A percentile compares a stretch with the other conserved stretches of the same genome.
Evolutionary conservation across 2,797 vertebrate species (phyloP).

Genomic region (Eurystomus glaucurus): DNA sequence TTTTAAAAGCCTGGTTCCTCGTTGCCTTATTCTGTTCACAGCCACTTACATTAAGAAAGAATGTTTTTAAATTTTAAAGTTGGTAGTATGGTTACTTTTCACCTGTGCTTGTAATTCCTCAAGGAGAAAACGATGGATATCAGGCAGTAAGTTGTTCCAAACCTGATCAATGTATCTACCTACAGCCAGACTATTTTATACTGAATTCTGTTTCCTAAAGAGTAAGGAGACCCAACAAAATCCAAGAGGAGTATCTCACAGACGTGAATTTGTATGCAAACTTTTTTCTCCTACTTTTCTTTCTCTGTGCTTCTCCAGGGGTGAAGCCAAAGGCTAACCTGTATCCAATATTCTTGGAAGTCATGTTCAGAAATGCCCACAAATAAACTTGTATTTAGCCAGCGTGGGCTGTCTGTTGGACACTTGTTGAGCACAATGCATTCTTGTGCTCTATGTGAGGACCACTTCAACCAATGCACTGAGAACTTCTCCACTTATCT

Average conservation of each 20-base stretch:
- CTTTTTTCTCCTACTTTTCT: background rate
- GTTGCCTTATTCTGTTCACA: background rate
- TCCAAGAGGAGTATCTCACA: background rate
- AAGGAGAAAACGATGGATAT: background rate
- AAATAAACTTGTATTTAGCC: background rate
- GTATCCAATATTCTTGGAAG: background rate
- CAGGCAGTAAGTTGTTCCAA: background rate
- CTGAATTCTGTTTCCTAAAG: background rate
- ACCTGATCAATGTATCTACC: background rate
- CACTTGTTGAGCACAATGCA: background rate
- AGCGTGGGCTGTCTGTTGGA: conserved; percentile 11
- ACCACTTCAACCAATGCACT: conserved; percentile 21
- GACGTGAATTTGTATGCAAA: background rate
- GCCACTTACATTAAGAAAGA: background rate
- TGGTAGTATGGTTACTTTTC: background rate
- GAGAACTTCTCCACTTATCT: background rate
- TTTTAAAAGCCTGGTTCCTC: background rate
- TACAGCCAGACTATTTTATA: background rate
- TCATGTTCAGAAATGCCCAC: conserved; percentile 10
- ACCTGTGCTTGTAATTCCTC: background rate
- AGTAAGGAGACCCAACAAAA: background rate
- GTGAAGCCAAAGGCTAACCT: conserved; percentile 3
- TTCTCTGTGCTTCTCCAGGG: background rate
- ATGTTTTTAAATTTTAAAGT: background rate
- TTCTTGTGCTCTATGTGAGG: background rate